Conservation (phyloP, 2,113 vertebrate species). For the Trogon surrucura region DNA sequence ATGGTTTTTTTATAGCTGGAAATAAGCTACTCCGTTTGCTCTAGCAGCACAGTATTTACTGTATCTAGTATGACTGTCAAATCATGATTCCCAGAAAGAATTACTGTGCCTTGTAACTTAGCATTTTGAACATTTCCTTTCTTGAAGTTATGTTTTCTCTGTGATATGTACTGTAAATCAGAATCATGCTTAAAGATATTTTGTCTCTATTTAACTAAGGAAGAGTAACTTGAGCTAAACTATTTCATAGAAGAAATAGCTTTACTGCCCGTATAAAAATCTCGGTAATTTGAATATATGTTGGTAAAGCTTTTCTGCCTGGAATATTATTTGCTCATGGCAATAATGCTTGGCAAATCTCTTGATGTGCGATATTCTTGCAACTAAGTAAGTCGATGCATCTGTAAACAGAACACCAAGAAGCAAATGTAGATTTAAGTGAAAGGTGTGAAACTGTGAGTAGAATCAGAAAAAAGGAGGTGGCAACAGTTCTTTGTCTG, state of each 20-base stretch:
- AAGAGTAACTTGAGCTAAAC: background rate
- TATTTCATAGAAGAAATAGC: background rate
- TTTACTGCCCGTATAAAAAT: background rate
- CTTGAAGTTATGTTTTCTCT: background rate
- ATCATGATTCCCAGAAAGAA: background rate
- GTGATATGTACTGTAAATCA: conserved; percentile 1
- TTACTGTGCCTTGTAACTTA: background rate
- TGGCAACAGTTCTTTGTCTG: background rate
- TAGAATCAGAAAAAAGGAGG: background rate
- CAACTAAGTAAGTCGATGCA: background rate
- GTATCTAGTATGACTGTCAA: background rate
- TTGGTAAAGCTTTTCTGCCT: background rate
- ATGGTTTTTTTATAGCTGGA: background rate
- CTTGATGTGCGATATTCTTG: background rate
- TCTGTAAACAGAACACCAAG: background rate
- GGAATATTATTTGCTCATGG: background rate
- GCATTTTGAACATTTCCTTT: background rate
- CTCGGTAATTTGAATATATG: conserved; percentile 6
- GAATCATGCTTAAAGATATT: background rate
- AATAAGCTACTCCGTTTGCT: background rate
- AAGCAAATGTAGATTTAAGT: background rate
- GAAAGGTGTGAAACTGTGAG: background rate
- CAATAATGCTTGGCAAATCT: background rate
- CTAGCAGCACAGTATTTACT: background rate
- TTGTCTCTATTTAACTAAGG: background rate